phyloP scores from a whole-genome alignment of 2,888 invertebrate genomes.

The Pharmacophagus antenor region DNA sequence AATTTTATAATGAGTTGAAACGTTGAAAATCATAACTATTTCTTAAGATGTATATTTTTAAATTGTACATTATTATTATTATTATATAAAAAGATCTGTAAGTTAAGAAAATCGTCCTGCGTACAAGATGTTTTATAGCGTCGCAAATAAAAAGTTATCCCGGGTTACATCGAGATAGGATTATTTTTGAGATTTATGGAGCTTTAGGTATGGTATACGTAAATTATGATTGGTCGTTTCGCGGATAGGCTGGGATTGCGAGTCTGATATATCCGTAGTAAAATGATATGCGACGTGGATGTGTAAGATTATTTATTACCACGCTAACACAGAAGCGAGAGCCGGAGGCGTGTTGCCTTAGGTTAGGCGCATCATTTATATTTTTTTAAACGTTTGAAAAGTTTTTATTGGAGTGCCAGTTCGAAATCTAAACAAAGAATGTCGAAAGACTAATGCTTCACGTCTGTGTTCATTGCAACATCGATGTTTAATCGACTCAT shows the following conservation, averaged over 20 bases:
- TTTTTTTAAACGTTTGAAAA: constrained; percentile 73
- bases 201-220: constrained; percentile 50
- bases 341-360: constrained; percentile 56
- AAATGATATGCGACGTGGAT: constrained; percentile 71
- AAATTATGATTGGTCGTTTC: constrained; percentile 66
- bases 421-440: constrained; percentile 73
- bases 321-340: constrained; percentile 60
- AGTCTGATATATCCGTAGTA: constrained; percentile 70
- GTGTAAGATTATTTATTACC: constrained; percentile 74
- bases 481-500: constrained; percentile 73
- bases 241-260: constrained; percentile 62
- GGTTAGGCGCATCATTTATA: constrained; percentile 77
- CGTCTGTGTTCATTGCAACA: constrained; percentile 68
- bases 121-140: constrained; percentile 43
- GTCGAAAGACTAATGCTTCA: constrained; percentile 72
- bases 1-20: not conserved
- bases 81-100: not conserved
- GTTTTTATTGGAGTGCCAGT: constrained; percentile 50
- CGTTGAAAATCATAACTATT: not conserved
- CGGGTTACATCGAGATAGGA: constrained; percentile 55
- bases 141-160: constrained; percentile 50
- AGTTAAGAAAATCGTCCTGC: constrained; percentile 13
- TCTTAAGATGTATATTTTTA: not conserved
- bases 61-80: not conserved
- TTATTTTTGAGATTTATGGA: constrained; percentile 62